These are phyloP conservation scores for Camelus bactrianus DNA, from an alignment of 2,113 vertebrate species.

Conservation along the genomic window DNA sequence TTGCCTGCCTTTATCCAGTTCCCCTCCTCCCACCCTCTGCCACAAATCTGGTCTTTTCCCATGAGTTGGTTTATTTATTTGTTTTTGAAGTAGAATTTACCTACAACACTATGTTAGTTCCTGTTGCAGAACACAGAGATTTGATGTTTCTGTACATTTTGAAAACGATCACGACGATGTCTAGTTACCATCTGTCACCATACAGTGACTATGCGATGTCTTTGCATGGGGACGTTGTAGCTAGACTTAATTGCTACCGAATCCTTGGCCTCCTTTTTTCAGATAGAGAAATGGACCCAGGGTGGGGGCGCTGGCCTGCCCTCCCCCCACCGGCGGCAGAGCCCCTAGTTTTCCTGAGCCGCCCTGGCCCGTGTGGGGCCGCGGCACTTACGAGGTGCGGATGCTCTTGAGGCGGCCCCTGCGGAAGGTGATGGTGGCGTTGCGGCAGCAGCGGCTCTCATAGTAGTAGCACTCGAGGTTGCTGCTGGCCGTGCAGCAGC, in stretches of 20 bases:
- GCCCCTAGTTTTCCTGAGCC: neutral
- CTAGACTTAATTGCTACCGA: neutral
- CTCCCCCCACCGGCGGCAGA: neutral
- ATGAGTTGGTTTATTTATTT: neutral
- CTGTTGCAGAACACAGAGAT: neutral
- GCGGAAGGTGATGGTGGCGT: constrained; percentile 41
- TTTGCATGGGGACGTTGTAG: neutral
- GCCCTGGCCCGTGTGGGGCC: fast-evolving
- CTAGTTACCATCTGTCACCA: neutral
- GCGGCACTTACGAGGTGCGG: constrained; percentile 57
- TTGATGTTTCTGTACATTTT: neutral
- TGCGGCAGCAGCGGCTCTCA: constrained; percentile 76
- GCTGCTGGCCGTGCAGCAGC: constrained; percentile 69
- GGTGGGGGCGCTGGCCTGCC: fast-evolving
- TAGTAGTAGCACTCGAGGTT: constrained; percentile 77
- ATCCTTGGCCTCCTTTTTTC: neutral
- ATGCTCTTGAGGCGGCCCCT: constrained; percentile 69
- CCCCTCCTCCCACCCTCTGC: neutral
- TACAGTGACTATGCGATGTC: neutral
- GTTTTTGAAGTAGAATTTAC: neutral
- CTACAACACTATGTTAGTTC: neutral
- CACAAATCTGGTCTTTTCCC: neutral
- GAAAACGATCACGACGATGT: neutral
- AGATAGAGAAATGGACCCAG: neutral
- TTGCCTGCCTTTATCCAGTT: neutral